A percentile compares a stretch with the other conserved stretches of the same genome.
Conservation (phyloP, 2,797 vertebrate genomes). For the Tauraco hartlaubi region DNA sequence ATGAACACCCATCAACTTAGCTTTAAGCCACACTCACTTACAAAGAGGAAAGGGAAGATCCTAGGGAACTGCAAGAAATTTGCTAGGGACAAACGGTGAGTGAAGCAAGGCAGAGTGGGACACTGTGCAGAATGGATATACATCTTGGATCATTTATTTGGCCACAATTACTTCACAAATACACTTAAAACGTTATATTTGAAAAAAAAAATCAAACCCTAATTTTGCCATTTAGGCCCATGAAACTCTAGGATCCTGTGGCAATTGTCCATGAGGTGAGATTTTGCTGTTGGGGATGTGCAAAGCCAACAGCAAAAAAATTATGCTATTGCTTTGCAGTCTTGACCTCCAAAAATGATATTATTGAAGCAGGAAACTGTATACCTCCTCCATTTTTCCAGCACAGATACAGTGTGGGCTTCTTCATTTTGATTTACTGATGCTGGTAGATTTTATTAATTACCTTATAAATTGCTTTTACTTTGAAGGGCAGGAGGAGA, state of each 20-base stretch:
- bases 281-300: not conserved
- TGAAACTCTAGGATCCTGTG: not conserved
- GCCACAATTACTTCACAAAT: not conserved
- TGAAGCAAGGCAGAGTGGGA: not conserved
- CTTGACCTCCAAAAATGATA: not conserved
- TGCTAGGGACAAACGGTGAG: not conserved
- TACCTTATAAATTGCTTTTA: not conserved
- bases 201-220: not conserved
- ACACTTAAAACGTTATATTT: not conserved
- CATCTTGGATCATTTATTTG: not conserved
- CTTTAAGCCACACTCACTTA: not conserved
- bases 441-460: not conserved
- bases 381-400: not conserved
- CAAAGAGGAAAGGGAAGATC: not conserved
- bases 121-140: not conserved
- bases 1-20: not conserved
- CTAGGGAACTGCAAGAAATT: not conserved
- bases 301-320: not conserved
- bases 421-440: not conserved
- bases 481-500: not conserved
- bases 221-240: not conserved
- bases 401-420: not conserved
- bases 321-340: not conserved
- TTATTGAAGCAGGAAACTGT: not conserved
- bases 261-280: not conserved